Conservation (phyloP, 2,113 vertebrate genomes). For the Myrmophylax atrothorax region DNA sequence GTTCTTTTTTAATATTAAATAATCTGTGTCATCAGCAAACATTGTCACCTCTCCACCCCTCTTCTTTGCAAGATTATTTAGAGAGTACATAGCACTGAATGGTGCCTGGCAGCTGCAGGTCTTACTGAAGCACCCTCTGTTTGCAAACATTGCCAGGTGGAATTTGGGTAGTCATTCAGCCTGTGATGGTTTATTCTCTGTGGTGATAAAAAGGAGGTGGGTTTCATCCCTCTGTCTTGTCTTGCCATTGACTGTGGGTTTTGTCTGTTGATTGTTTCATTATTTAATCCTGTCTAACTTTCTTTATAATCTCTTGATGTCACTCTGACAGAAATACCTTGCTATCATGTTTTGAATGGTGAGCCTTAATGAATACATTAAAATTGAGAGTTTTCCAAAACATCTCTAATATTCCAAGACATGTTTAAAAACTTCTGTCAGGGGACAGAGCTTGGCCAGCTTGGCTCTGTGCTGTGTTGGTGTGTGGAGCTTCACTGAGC, state of each 20-base stretch:
- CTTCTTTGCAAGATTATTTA: neutral
- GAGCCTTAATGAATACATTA: neutral
- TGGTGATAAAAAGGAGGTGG: neutral
- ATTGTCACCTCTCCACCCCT: neutral
- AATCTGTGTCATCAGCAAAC: neutral
- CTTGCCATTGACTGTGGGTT: neutral
- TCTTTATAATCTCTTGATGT: neutral
- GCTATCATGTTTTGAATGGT: neutral
- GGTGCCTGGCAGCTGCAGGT: neutral
- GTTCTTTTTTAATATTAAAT: neutral
- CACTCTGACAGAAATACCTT: neutral
- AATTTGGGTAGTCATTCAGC: neutral
- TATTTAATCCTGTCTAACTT: neutral
- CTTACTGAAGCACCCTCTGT: neutral
- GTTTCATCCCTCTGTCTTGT: neutral
- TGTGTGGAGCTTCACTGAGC: neutral
- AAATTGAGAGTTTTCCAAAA: neutral
- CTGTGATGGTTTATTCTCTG: neutral
- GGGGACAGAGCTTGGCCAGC: neutral
- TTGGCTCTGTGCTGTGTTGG: neutral
- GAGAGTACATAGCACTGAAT: neutral
- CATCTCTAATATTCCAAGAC: neutral
- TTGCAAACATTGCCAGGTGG: neutral
- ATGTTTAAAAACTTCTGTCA: neutral
- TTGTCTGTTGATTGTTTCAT: neutral